Evolutionary conservation across 2,888 invertebrate genomes (phyloP).

Genomic region (Sthenelais limicola): DNA sequence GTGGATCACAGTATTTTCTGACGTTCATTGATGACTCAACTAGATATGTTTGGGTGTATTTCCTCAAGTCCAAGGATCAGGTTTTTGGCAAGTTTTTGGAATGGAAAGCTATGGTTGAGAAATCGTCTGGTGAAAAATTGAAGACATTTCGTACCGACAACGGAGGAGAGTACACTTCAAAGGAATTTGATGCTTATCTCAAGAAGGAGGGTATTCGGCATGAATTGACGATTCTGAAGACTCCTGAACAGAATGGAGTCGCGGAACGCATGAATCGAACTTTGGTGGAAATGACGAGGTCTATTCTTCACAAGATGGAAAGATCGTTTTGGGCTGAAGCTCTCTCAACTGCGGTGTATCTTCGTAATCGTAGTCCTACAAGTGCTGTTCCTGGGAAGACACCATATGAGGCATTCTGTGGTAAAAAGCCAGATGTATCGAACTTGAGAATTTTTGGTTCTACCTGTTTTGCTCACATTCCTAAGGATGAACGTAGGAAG

Average conservation of each 20-base stretch:
- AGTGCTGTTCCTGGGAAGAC: conserved; percentile 39
- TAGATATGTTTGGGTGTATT: conserved; percentile 29
- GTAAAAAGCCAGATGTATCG: conserved; percentile 43
- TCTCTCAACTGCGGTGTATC: conserved; percentile 59
- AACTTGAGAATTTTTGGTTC: conserved; percentile 46
- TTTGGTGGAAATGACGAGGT: conserved; percentile 60
- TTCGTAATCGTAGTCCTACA: conserved; percentile 61
- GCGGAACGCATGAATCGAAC: conserved; percentile 64
- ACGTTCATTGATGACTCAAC: conserved; percentile 28
- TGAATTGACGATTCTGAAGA: conserved; percentile 61
- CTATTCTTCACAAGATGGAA: conserved; percentile 20
- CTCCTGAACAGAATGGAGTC: conserved; percentile 65
- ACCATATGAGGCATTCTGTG: conserved; percentile 51
- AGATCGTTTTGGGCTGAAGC: conserved; percentile 66
- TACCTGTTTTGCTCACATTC: conserved; percentile 32
- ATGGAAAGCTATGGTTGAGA: conserved; percentile 22
- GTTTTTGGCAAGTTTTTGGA: conserved; percentile 2
- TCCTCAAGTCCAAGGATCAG: conserved; percentile 19
- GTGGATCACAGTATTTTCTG: conserved; percentile 23
- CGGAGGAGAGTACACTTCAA: conserved; percentile 32
- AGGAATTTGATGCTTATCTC: conserved; percentile 52
- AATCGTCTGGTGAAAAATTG: conserved; percentile 32
- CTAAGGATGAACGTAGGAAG: conserved; percentile 29
- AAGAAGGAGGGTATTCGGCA: conserved; percentile 60
- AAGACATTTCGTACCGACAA: conserved; percentile 14